Conservation (phyloP, 2,888 invertebrate species). For the Nemoura dubitans region DNA sequence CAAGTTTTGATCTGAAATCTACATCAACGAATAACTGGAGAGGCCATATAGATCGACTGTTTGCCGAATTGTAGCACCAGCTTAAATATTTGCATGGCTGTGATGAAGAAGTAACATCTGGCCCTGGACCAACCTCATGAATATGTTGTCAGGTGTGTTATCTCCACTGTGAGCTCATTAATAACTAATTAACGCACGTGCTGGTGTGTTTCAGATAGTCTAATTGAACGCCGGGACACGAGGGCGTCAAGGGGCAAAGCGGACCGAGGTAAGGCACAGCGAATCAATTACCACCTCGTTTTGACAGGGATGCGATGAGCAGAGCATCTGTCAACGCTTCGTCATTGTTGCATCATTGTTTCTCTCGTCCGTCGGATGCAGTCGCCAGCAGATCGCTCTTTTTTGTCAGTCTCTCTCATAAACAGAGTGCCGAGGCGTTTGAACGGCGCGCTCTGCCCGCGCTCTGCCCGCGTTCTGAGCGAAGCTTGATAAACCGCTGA, state of each 20-base stretch:
- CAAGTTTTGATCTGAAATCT: background rate
- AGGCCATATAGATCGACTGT: background rate
- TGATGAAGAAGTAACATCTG: conserved; percentile 1
- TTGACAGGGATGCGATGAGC: background rate
- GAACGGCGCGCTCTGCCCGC: background rate
- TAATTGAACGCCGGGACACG: background rate
- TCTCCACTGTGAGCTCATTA: conserved; percentile 1
- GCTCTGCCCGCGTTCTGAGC: background rate
- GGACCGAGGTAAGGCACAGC: background rate
- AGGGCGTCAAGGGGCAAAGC: background rate
- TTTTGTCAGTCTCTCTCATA: background rate
- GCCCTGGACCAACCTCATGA: background rate
- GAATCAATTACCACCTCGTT: background rate
- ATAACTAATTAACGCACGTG: conserved; percentile 18
- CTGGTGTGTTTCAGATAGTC: background rate
- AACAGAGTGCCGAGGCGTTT: no score
- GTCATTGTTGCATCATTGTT: background rate
- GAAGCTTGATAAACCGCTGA: background rate
- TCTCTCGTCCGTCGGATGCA: background rate
- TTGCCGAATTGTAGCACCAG: background rate
- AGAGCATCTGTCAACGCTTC: conserved; percentile 12
- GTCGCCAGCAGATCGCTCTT: background rate
- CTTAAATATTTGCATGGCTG: background rate
- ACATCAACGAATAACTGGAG: conserved; percentile 19
- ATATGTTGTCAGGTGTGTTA: conserved; percentile 20